These are phyloP conservation scores for Atopsyche davidsoni DNA, from an alignment of 1,140 invertebrate species.

Conservation along the genomic window DNA sequence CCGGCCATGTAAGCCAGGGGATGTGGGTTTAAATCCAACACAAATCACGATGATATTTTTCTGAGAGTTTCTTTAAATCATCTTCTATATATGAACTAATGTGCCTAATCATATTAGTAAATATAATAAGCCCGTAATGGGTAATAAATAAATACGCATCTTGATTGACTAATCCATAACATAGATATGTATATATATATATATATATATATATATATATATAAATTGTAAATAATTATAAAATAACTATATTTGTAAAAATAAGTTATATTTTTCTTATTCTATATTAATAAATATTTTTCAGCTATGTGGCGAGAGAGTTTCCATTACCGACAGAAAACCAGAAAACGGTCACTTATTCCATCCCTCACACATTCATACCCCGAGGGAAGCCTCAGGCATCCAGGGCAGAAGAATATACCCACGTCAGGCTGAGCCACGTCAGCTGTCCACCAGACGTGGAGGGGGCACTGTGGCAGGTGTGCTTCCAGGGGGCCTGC, in stretches of 20 bases:
- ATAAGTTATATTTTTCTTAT: slow-evolving; percentile 6
- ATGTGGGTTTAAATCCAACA: too few species aligned
- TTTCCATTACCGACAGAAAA: slow-evolving; percentile 29
- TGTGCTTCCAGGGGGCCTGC: slow-evolving; percentile 35
- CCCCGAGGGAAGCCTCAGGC: slow-evolving; percentile 34
- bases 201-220: slow-evolving; percentile 3
- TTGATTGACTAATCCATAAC: too few species aligned
- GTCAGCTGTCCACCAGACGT: slow-evolving; percentile 8
- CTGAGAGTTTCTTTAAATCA: too few species aligned
- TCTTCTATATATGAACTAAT: too few species aligned
- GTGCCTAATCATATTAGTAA: too few species aligned
- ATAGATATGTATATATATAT: slow-evolving; percentile 9
- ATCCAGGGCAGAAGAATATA: slow-evolving; percentile 33
- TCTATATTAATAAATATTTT: slow-evolving; percentile 10
- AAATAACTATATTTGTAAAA: background rate
- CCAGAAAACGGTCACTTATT: slow-evolving; percentile 27
- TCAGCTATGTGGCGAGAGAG: slow-evolving; percentile 35
- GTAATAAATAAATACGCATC: too few species aligned
- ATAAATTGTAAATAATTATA: background rate
- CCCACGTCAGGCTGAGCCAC: slow-evolving; percentile 31
- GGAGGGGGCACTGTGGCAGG: slow-evolving; percentile 31
- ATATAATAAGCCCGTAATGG: too few species aligned
- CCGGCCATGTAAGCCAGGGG: too few species aligned
- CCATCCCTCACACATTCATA: slow-evolving; percentile 33
- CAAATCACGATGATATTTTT: too few species aligned